Evolutionary conservation across 2,113 vertebrate species (phyloP), one percentile per base, ranked within the genome.

Genomic region (Ophiodon elongatus): DNA sequence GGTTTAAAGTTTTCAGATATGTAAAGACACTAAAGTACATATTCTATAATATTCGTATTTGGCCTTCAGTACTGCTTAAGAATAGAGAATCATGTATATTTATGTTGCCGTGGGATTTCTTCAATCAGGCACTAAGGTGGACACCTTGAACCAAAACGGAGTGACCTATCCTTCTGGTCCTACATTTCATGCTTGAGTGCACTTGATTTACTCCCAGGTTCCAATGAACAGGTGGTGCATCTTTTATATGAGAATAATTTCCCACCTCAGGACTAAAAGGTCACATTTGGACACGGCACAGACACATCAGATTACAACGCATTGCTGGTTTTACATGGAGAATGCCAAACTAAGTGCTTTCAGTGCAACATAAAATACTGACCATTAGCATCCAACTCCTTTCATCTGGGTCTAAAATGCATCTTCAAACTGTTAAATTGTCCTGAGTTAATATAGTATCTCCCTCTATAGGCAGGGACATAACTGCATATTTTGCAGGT

Each of bases 251-350:
- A 74, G 69, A 80, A 47, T n/a, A 13, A 73, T 60, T 75, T 57
- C 77, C 77, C 82, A 83, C 52, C 79, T 90, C 84, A 84, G 89
- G 82, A 73, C 43, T 76, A 14, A 86, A 80, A 80, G 64, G 43
- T 85, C 45, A 75, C 79, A 15, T 33, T 59, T 60, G 23, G 52
- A 64, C 50, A 69, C 4, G 15, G 9, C 27, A 39, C 11, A 71
- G 41, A 82, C 17, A 31, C 47, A 73, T 72, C 56, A 23, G 56
- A 79, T 69, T 74, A 64, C 8, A 35, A 4, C 27, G 65, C 62
- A 45, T 47, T 64, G 25, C 33, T 68, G 41, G 29, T 33, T 72
- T 67, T 67, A 85, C 21, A 71, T 19, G 15, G 23, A 75, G 9
- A 75, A 59, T 54, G 13, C 52, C 45, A 8, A 73, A 23, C 27